phyloP scores from a whole-genome alignment of 2,888 invertebrate species.

The Caenorhabditis angaria region DNA sequence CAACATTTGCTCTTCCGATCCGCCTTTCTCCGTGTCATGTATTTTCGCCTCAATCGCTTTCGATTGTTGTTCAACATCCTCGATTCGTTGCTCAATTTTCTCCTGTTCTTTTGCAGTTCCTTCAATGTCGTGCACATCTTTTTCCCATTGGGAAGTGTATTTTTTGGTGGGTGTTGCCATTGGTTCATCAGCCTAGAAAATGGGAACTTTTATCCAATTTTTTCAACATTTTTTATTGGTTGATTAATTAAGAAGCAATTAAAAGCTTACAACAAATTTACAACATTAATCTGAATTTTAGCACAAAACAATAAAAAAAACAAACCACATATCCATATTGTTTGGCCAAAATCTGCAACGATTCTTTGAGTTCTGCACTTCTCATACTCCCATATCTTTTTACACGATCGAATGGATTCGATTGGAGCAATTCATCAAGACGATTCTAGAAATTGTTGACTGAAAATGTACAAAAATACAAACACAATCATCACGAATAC shows the following conservation, averaged over 20 bases:
- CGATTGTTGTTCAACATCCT: conserved; percentile 44
- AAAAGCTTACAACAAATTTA: conserved; percentile 1
- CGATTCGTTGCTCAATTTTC: conserved; percentile 39
- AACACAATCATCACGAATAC: not conserved
- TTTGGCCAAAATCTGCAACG: conserved; percentile 55
- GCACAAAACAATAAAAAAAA: conserved; percentile 11
- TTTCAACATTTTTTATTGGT: not conserved
- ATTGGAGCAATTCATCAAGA: conserved; percentile 14
- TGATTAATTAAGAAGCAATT: conserved; percentile 6
- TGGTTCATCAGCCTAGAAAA: conserved; percentile 17
- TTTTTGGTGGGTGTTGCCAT: conserved; percentile 49
- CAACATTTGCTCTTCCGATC: conserved; percentile 57
- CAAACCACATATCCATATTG: conserved; percentile 49
- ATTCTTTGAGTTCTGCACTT: conserved; percentile 62
- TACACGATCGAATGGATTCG: conserved; percentile 56
- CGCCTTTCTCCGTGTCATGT: conserved; percentile 47
- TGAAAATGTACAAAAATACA: not conserved
- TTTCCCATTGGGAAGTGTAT: conserved; percentile 57
- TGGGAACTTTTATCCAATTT: too few relatives aligned
- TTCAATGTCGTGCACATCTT: conserved; percentile 55
- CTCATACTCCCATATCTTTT: conserved; percentile 67
- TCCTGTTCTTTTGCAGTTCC: conserved; percentile 45
- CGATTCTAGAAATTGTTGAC: conserved; percentile 26
- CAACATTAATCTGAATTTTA: conserved; percentile 9
- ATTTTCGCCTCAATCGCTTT: conserved; percentile 43